A percentile compares a stretch with the other conserved stretches of the same genome.
These are phyloP conservation scores for Neoniphon sammara DNA, from an alignment of 2,797 vertebrate species.

Conservation along the genomic window DNA sequence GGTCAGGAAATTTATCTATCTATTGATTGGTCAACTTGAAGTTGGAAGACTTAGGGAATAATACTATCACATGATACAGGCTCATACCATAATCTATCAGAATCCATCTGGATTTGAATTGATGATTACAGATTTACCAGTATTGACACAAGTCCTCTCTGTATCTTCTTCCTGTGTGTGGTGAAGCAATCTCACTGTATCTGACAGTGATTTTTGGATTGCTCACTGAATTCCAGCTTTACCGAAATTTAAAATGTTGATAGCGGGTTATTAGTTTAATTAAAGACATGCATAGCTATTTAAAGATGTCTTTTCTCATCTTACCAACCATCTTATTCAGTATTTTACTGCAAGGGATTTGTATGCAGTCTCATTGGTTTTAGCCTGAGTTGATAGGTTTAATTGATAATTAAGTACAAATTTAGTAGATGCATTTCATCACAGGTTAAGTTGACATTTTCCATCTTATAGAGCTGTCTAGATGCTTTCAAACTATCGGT, in stretches of 20 bases:
- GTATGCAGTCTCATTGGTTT: no score
- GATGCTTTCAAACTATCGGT: neutral
- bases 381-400: no score
- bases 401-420: no score
- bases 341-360: no score
- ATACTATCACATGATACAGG: neutral
- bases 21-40: neutral
- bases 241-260: no score
- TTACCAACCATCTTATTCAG: no score
- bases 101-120: neutral
- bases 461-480: constrained; percentile 24
- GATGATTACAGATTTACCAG: neutral
- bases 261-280: no score
- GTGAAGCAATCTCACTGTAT: neutral
- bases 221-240: no score
- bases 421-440: no score
- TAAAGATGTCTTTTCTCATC: no score
- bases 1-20: neutral
- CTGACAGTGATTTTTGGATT: neutral
- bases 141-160: neutral
- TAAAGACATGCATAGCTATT: no score
- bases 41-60: neutral
- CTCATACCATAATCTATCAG: neutral
- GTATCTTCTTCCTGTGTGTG: neutral
- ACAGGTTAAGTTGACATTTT: no score